These are phyloP conservation scores for Lithophane leautieri DNA, from an alignment of 2,888 invertebrate species.

Conservation along the genomic window DNA sequence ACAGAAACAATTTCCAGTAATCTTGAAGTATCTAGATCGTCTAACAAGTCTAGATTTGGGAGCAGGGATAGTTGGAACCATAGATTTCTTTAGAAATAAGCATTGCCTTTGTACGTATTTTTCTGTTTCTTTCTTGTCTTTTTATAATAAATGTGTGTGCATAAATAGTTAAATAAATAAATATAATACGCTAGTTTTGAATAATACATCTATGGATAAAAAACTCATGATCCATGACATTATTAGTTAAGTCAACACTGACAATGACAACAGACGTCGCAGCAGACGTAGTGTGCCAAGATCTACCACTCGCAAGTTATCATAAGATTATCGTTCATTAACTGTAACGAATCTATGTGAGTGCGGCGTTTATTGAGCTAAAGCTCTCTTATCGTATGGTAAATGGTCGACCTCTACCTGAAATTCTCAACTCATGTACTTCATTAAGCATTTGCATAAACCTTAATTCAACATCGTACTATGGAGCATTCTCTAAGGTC, in stretches of 20 bases:
- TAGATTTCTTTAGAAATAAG: too few relatives aligned
- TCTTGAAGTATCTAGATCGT: background rate
- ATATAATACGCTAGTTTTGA: too few relatives aligned
- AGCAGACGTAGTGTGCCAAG: background rate
- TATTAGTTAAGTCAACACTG: background rate
- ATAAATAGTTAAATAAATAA: background rate
- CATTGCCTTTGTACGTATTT: background rate
- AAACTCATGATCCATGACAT: background rate
- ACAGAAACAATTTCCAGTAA: background rate
- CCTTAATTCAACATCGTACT: slow-evolving; percentile 28
- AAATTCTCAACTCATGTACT: slow-evolving; percentile 20
- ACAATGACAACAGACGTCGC: too few relatives aligned
- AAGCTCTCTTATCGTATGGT: background rate
- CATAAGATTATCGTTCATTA: background rate
- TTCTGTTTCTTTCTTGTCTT: background rate
- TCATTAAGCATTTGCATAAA: slow-evolving; percentile 44
- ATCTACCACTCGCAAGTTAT: background rate
- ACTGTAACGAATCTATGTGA: slow-evolving; percentile 6
- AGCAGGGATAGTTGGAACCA: background rate
- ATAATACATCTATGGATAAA: background rate
- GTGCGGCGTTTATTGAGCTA: background rate
- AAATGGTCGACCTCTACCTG: background rate
- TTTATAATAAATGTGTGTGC: background rate
- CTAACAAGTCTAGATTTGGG: background rate
- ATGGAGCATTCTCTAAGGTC: slow-evolving; percentile 12